Base-by-base conservation (phyloP, 2,797 vertebrate genomes). In the Acanthornis magna region DNA sequence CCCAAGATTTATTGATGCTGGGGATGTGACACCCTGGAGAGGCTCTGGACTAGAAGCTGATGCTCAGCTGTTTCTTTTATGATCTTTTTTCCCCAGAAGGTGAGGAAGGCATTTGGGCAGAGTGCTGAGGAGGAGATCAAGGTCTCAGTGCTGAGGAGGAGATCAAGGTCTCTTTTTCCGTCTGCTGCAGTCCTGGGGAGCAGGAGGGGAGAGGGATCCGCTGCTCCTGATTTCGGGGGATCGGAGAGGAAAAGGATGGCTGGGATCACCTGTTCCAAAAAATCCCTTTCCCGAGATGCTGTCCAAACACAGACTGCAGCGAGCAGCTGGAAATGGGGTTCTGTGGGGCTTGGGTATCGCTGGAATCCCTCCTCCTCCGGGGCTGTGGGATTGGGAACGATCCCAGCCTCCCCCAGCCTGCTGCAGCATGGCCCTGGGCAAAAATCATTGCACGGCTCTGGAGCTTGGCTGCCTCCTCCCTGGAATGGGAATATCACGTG, bases 271-370 rank as follows among this genome's bases (percentile, higher is more conserved):
- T 20, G 9, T 7, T 23, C 48, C 36, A 40, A 71, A 16, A 75
- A 87, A 70, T 45, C 47, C 4, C 36, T 48, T 60, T 12, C 7
- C 17, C 6, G 11, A 6, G 16, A 43, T 9, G 6, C 18, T 50
- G 62, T 62, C 68, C 82, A 26, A 42, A 6, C n/a, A 6, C 4
- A 2, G 40, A 9, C 2, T 67, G 40, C 25, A 53, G 16, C 3
- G 25, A 27, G 2, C 36, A 18, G n/a, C 1, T 40, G 10, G 36
- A n/a, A 30, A 9, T 3, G 19, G 25, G 43, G 29, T 7, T 16
- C 3, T 4, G 5, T 3, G 16, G 3, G 5, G 0, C 1, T 7
- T 13, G 50, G 38, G 38, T 10, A 1, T 13, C 6, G 0, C 62
- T 61, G 38, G 22, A 2, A 7, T 8, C 65, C 43, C 29, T 16